Evolutionary conservation across 2,797 vertebrate genomes (phyloP).

Genomic region (Zenarchopterus dispar): DNA sequence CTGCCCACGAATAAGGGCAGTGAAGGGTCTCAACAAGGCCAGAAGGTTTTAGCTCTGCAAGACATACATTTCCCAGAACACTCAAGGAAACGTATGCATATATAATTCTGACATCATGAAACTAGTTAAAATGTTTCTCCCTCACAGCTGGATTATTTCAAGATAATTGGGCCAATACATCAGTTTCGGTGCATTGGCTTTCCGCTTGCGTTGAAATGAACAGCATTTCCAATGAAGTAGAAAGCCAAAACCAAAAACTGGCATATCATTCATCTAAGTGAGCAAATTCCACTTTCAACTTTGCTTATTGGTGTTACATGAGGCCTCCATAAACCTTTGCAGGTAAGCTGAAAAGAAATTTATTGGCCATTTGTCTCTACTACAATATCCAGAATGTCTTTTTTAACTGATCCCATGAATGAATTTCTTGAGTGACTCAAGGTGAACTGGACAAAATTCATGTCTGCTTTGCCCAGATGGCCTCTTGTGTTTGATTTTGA

Average conservation of each 20-base stretch:
- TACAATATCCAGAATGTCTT: conserved; percentile 17
- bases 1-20: conserved; percentile 14
- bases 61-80: conserved; percentile 58
- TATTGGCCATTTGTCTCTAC: conserved; percentile 28
- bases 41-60: conserved; percentile 16
- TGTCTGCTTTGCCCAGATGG: conserved; percentile 63
- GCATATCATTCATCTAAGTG: conserved; percentile 15
- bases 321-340: conserved; percentile 26
- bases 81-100: conserved; percentile 34
- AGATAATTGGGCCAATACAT: conserved; percentile 52
- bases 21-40: conserved; percentile 5
- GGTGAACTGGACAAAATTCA: conserved; percentile 66
- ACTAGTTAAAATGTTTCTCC: conserved; percentile 48
- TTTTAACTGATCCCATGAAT: conserved; percentile 38
- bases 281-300: conserved; percentile 12
- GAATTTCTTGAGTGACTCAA: conserved; percentile 58
- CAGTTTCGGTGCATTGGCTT: conserved; percentile 9
- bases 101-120: conserved; percentile 50
- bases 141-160: conserved; percentile 38
- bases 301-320: conserved; percentile 16
- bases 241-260: conserved; percentile 1
- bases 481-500: conserved; percentile 9
- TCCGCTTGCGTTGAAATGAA: too few relatives aligned
- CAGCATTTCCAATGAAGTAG: background rate
- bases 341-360: conserved; percentile 33